Base-by-base conservation (phyloP, 2,888 invertebrate species). In the Junonia oenone region DNA sequence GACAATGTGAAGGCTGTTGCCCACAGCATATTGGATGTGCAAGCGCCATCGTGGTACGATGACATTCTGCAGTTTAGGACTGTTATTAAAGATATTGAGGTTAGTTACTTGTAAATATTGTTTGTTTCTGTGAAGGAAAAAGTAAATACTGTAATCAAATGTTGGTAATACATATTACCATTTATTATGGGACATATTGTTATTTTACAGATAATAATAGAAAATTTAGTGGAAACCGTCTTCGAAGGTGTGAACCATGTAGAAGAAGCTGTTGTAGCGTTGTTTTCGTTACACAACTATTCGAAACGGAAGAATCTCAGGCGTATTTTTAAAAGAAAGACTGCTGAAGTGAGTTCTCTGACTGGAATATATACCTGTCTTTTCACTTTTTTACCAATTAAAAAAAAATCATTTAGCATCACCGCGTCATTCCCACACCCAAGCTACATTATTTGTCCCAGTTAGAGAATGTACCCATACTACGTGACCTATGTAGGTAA, bases 41-140 rank as follows among this genome's bases (percentile, higher is more conserved):
- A 95, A 73, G 92, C 93, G 29, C 92, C 94, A 0, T 92, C 93
- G n/a, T 98, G 98, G 98, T 95, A 95, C 75, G 95, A 95, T 66
- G 93, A 94, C 61, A 93, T 95, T 69, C 79, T 92, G 43, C 83
- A 87, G 64, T 94, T 94, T 68, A 89, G 92, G 53, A 81, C 83
- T 1, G 81, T 91, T 50, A 91, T 93, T 66, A 93, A 92, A 69
- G 92, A 93, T 63, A 91, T 94, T 53, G 93, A 94, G 81, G 92
- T 86, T 55, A 59, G 63, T 51, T 8, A 1, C 13, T 1, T 9
- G 3, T 29, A 33, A 19, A n/a, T n/a, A n/a, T n/a, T n/a, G n/a
- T n/a, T n/a, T n/a, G 11, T n/a, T 33, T 11, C n/a, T n/a, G 4
- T 3, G n/a, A 33, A 33, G n/a, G 11, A n/a, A 0, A 33, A 33